Evolutionary conservation across 2,113 vertebrate species (phyloP).

Genomic region (Ancistrus triradiatus): DNA sequence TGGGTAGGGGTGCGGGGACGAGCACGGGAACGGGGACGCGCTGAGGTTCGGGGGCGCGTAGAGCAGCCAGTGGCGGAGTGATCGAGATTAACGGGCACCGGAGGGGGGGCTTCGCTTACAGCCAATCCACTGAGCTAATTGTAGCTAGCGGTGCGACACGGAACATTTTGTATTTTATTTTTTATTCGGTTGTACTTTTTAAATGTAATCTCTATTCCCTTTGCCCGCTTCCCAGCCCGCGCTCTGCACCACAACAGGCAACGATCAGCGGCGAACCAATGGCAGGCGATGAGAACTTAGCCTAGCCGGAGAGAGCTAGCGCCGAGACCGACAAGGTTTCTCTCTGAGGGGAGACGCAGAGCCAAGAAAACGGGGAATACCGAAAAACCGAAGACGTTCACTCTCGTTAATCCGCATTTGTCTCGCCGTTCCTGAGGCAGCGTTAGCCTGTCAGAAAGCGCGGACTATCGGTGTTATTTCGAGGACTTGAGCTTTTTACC

Average conservation of each 20-base stretch:
- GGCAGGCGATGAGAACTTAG: slow-evolving; percentile 14
- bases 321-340: neutral
- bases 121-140: slow-evolving; percentile 19
- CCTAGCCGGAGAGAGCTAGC: slow-evolving; percentile 17
- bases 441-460: neutral
- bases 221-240: neutral
- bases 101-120: slow-evolving; percentile 40
- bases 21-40: slow-evolving; percentile 7
- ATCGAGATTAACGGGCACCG: slow-evolving; percentile 50
- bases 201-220: neutral
- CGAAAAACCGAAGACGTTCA: neutral
- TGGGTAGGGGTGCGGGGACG: slow-evolving; percentile 35
- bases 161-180: neutral
- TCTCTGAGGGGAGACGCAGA: slow-evolving; percentile 3
- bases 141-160: slow-evolving; percentile 21
- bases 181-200: neutral
- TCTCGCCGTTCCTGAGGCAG: neutral
- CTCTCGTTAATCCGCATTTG: neutral
- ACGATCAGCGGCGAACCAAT: slow-evolving; percentile 8
- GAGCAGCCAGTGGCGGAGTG: slow-evolving; percentile 39
- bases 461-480: neutral
- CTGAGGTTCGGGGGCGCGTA: slow-evolving; percentile 1
- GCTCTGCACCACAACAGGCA: slow-evolving; percentile 19
- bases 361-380: neutral
- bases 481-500: neutral